These are phyloP conservation scores for Elaphurus davidianus DNA, from an alignment of 2,113 vertebrate species.

Conservation along the genomic window DNA sequence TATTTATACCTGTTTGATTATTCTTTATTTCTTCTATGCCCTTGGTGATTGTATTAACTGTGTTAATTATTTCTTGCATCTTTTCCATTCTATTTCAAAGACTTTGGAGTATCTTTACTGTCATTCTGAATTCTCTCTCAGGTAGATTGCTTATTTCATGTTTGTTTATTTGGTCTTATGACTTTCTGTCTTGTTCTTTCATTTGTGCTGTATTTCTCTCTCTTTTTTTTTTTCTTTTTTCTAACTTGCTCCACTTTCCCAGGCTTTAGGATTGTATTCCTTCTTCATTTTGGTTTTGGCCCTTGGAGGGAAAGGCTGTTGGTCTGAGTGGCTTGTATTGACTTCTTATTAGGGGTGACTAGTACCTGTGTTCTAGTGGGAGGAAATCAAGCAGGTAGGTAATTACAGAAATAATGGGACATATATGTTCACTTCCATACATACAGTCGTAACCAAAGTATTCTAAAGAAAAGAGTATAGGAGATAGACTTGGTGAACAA, in stretches of 20 bases:
- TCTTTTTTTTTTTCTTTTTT: neutral
- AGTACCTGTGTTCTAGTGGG: neutral
- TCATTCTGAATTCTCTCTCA: neutral
- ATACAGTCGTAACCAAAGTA: neutral
- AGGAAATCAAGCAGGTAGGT: neutral
- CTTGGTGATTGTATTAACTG: neutral
- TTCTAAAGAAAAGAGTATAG: neutral
- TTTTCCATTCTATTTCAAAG: neutral
- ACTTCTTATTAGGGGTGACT: neutral
- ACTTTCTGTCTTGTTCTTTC: neutral
- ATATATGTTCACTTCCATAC: neutral
- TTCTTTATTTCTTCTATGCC: neutral
- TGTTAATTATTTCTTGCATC: neutral
- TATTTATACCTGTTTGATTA: neutral
- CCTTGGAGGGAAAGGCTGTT: neutral
- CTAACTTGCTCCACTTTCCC: neutral
- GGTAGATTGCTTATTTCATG: neutral
- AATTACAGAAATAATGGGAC: neutral
- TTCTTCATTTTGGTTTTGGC: neutral
- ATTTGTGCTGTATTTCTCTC: neutral
- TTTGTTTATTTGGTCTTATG: neutral
- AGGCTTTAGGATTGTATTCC: neutral
- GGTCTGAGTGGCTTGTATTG: neutral
- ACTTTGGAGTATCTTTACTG: neutral
- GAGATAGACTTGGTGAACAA: neutral